Percentiles rank a stretch among this genome's conserved stretches.
Conservation (phyloP, 2,888 invertebrate genomes). For the Drosophila niveifrons region DNA sequence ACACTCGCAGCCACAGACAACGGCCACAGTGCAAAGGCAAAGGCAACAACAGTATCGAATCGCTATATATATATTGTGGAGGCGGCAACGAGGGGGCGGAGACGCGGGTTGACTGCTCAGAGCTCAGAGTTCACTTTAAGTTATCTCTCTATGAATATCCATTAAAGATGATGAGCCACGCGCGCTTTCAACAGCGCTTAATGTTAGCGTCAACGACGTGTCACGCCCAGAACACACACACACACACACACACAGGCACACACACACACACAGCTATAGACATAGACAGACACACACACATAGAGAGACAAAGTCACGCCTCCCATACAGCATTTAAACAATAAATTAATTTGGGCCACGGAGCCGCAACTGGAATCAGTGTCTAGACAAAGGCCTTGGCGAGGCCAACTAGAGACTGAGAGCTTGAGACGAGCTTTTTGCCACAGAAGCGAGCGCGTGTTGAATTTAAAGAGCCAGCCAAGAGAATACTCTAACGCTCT, state of each 20-base stretch:
- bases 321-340: constrained; percentile 50
- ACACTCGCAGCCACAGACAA: constrained; percentile 30
- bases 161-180: constrained; percentile 60
- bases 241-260: not conserved
- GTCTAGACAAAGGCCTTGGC: constrained; percentile 65
- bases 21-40: not conserved
- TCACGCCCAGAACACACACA: constrained; percentile 44
- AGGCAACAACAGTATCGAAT: constrained; percentile 46
- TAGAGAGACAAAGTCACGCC: not conserved
- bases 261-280: not conserved
- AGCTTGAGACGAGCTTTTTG: constrained; percentile 27
- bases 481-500: constrained; percentile 20
- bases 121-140: constrained; percentile 41
- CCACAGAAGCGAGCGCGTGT: constrained; percentile 50
- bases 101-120: not conserved
- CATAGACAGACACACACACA: constrained; percentile 1
- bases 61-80: constrained; percentile 7
- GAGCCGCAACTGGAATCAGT: constrained; percentile 64
- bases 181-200: constrained; percentile 70
- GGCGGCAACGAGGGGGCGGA: not conserved
- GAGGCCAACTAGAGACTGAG: constrained; percentile 36
- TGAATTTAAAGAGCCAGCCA: constrained; percentile 64
- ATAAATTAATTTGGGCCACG: constrained; percentile 71
- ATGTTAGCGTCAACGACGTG: constrained; percentile 64
- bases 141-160: constrained; percentile 63